Percentiles rank a stretch among this genome's conserved stretches.
These are phyloP conservation scores for Sarcophilus harrisii DNA, from an alignment of 2,797 vertebrate genomes.

Conservation along the genomic window DNA sequence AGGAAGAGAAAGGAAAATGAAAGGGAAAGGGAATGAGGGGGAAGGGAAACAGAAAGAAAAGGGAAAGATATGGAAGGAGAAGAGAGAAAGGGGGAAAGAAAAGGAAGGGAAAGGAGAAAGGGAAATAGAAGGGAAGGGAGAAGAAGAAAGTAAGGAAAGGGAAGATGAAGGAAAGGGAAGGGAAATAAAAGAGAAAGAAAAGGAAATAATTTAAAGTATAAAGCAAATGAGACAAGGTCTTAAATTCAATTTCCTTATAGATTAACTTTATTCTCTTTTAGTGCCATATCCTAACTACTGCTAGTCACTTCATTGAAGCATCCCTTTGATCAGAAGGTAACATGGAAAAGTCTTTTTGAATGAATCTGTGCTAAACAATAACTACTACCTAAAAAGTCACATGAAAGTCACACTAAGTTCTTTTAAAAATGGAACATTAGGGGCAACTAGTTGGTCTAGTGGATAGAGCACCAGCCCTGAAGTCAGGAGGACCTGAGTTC, in stretches of 20 bases:
- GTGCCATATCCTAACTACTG: neutral
- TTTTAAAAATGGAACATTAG: neutral
- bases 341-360: neutral
- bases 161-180: neutral
- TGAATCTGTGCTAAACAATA: neutral
- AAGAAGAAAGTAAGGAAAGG: neutral
- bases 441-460: too few species aligned
- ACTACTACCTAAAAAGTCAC: neutral
- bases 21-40: rapidly evolving
- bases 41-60: too few species aligned
- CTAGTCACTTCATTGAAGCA: neutral
- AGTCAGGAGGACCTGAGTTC: too few species aligned
- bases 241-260: neutral
- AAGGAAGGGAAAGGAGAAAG: too few species aligned
- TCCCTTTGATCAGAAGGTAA: neutral
- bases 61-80: too few species aligned
- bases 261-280: neutral
- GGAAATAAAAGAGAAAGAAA: neutral
- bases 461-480: too few species aligned
- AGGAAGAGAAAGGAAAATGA: neutral
- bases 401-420: neutral
- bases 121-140: too few species aligned
- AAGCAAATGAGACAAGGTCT: neutral
- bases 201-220: neutral
- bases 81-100: too few species aligned